Percentiles rank a stretch among this genome's conserved stretches.
phyloP scores from a whole-genome alignment of 2,113 vertebrate species.

The Cardinalis cardinalis region DNA sequence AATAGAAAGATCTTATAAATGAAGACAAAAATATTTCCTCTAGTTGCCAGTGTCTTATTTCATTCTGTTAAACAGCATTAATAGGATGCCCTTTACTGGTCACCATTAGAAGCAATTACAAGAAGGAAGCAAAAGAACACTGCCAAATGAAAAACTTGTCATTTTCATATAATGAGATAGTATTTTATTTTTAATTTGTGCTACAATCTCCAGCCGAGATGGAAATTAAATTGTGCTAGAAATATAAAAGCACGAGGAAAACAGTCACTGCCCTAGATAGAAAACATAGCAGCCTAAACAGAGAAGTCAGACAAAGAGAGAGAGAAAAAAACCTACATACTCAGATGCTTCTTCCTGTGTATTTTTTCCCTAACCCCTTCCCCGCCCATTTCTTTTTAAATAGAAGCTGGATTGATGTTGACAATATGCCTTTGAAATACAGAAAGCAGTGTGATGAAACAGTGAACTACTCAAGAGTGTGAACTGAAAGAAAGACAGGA shows the following conservation, averaged over 20 bases:
- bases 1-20: background rate
- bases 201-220: background rate
- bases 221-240: background rate
- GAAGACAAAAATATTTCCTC: background rate
- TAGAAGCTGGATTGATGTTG: background rate
- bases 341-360: background rate
- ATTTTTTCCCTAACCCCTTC: background rate
- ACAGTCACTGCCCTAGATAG: background rate
- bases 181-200: constrained; percentile 28
- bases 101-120: background rate
- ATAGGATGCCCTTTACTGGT: background rate
- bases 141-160: background rate
- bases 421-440: constrained; percentile 17
- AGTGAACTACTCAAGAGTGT: background rate
- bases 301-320: background rate
- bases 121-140: background rate
- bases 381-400: background rate
- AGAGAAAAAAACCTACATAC: background rate
- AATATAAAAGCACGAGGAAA: background rate
- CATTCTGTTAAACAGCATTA: background rate
- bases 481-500: constrained; percentile 1
- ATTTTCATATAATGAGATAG: background rate
- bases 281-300: background rate
- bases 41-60: background rate
- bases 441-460: background rate